phyloP scores from a whole-genome alignment of 2,113 vertebrate species.

The Megaleporinus macrocephalus region DNA sequence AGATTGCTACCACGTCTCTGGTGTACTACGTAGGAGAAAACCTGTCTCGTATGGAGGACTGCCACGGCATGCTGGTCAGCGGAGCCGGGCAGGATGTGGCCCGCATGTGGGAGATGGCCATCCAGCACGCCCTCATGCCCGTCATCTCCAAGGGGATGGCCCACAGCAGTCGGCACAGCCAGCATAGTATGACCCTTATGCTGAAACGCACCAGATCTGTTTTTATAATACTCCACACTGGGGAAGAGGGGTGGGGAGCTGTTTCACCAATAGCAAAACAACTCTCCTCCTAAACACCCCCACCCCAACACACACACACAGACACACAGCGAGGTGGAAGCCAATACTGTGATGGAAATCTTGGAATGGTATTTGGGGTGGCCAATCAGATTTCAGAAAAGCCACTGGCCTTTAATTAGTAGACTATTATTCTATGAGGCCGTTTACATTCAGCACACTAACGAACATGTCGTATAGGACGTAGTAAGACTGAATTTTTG shows the following conservation, averaged over 20 bases:
- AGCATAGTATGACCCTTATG: constrained; percentile 84
- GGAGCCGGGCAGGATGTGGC: constrained; percentile 88
- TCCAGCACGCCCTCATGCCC: constrained; percentile 94
- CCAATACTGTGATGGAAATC: no score
- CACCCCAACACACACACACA: no score
- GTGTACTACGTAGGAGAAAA: constrained; percentile 94
- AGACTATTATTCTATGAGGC: neutral
- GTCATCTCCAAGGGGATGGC: constrained; percentile 89
- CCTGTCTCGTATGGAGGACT: constrained; percentile 72
- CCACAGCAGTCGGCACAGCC: constrained; percentile 73
- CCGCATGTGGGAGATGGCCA: constrained; percentile 95
- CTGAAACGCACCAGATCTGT: constrained; percentile 12
- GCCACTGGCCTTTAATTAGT: neutral
- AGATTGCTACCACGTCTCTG: constrained; percentile 89
- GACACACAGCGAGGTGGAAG: no score
- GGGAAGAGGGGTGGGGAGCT: no score
- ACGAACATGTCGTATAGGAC: neutral
- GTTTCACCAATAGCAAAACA: no score
- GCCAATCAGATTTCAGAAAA: no score
- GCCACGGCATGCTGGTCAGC: constrained; percentile 80
- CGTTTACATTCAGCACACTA: neutral
- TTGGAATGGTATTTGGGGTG: no score
- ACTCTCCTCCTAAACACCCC: no score
- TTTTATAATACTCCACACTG: neutral
- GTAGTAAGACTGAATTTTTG: neutral